Base-by-base conservation (phyloP, 2,888 invertebrate genomes). In the Apamea epomidion region DNA sequence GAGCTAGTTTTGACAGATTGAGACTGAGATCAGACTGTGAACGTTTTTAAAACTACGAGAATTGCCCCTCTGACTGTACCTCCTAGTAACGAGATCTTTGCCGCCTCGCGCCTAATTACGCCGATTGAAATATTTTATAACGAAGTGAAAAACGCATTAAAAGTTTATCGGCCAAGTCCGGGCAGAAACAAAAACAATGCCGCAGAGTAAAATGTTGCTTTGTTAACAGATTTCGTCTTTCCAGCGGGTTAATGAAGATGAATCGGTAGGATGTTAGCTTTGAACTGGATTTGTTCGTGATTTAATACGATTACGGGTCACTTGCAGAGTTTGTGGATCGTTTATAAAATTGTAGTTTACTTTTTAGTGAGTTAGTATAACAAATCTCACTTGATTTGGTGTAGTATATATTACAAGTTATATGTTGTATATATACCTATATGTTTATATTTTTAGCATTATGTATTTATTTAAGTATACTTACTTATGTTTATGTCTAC, bases 121-220 rank as follows among this genome's bases (percentile, higher is more conserved):
- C 90, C 93, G 92, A 94, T 94, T 93, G 91, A 93, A 95, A 94
- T 93, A 93, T 94, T 95, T 93, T 92, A 93, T 94, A 94, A 94
- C 93, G 92, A 94, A 95, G 93, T 95, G 93, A 93, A 95, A 94
- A 95, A 94, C 94, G 93, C 93, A 95, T 95, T 95, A 95, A 95
- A 95, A 95, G 94, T 95, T 95, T 94, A 93, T 93, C 93, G 89
- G 89, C 77, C 76, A 81, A 87, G 87, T 89, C 85, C 79, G 70
- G 81, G 86, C 79, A 87, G 87, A 92, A 91, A 92, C 91, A 92
- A 92, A 91, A 93, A 92, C 92, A 93, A 83, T 88, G 90, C 86
- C 89, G 89, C 89, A 87, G 90, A 84, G 82, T 89, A 90, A 88
- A 89, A 90, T 86, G 80, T 88, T 76, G 72, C 78, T 82, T 73